Evolutionary conservation across 2,113 vertebrate genomes (phyloP).

Genomic region (Octodon degus): DNA sequence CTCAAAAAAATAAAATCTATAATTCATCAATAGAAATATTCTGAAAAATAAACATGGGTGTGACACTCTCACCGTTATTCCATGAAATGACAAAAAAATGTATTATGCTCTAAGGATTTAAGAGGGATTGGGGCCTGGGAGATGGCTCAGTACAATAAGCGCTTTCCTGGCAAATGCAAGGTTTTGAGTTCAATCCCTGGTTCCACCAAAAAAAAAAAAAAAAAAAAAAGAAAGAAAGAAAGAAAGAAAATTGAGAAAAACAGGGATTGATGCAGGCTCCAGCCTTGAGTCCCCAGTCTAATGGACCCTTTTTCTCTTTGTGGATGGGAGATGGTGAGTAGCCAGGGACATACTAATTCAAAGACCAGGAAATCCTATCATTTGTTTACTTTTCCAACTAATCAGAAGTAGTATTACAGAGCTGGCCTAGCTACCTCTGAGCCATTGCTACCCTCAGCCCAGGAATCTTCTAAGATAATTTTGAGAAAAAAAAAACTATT

Average conservation of each 20-base stretch:
- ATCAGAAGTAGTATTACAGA: background rate
- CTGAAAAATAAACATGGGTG: too few species aligned
- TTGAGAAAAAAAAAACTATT: background rate
- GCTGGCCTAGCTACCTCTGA: background rate
- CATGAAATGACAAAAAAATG: too few species aligned
- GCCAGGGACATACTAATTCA: background rate
- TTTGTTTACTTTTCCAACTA: background rate
- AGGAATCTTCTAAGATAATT: background rate
- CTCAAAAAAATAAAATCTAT: too few species aligned
- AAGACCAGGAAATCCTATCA: background rate
- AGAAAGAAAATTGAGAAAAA: too few species aligned
- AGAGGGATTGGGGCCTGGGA: background rate
- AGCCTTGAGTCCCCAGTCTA: background rate
- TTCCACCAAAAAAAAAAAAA: too few species aligned
- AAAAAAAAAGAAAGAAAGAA: too few species aligned
- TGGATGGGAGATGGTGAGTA: background rate
- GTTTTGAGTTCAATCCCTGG: too few species aligned
- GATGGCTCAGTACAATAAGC: too few species aligned
- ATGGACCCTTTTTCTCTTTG: background rate
- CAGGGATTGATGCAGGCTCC: background rate
- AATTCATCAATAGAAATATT: too few species aligned
- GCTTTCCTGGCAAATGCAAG: too few species aligned
- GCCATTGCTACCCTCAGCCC: background rate
- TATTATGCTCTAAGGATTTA: too few species aligned
- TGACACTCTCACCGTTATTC: too few species aligned